Base-by-base conservation (phyloP, 2,113 vertebrate genomes). In the Bufo gargarizans region DNA sequence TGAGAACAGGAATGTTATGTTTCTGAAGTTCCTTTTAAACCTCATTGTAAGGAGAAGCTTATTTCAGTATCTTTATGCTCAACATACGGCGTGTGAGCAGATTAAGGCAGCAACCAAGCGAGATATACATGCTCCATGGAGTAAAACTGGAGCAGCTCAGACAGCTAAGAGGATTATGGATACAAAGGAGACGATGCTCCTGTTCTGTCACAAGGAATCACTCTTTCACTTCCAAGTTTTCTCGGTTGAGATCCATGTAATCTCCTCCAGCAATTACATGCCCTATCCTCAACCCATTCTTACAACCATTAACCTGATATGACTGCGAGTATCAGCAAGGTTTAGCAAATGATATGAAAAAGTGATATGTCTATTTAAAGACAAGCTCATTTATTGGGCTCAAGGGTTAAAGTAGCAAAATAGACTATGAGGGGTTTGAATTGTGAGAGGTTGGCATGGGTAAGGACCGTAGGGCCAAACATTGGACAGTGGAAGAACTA, bases 121-220 rank as follows among this genome's bases (percentile, higher is more conserved):
- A 93, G 91, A 94, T 91, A 91, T 93, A 94, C 95, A 94, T 88
- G 90, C 65, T 90, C 86, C 83, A 89, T 61, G 91, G 47, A 53
- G 59, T 67, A 78, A 50, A 86, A 93, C 90, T 92, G 89, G 91
- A 91, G 89, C 88, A 91, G 90, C 86, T 94, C 63, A 47, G 90
- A 95, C 95, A 94, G 91, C 88, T 93, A 94, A 94, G 91, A 90
- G 93, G 95, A 95, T 95, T 95, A 93, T 92, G 92, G 94, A 16
- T 78, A 87, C 77, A 87, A 93, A 89, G 93, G 94, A 92, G 63
- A 91, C 7, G 20, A 92, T 92, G 92, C 89, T 19, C 95, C 94
- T 95, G 92, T 95, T 91, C 95, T 95, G 94, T 95, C 94, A 96
- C 93, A 94, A 93, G 93, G 92, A 95, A 95, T 95, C 91, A 95